Evolutionary conservation across 1,140 invertebrate genomes (phyloP), one percentile per base, ranked within the genome.

Genomic region (Druon quercuslanigerum): DNA sequence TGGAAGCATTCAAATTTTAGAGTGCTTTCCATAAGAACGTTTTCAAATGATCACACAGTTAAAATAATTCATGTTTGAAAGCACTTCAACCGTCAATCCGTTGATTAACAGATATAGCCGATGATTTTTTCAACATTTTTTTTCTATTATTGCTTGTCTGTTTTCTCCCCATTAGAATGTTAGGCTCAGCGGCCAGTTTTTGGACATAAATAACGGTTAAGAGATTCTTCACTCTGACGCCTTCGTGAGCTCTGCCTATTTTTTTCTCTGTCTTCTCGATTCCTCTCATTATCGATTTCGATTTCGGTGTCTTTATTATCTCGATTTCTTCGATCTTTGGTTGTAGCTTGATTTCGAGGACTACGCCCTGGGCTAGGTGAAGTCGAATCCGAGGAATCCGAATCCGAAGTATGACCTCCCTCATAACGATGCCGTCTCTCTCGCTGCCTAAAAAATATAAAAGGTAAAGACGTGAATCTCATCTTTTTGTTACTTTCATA

Each of bases 371-470:
- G 90, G 80, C 86, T 92, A 52, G 90, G 87, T 25, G 87, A 85
- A 51, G 87, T 86, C 19, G 91, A 92, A 8, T 71, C 74, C 1
- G 90, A 89, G 19, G 91, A 91, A 66, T 85, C 87, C 13, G 90
- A 89, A 72, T 89, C 89, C 1, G 90, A 90, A 86, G 88, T 91
- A 50, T 90, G 90, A 20, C 89, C 90, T 77, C 60, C 60, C 77
- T 92, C 91, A 12, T 91, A 91, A 40, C 91, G 87, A 82, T 92
- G 91, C 60, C 91, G 85, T 74, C 89, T 80, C 82, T 92, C 91
- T 75, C 91, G 85, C 87, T 91, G 91, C 52, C 91, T 92, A 71
- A 71, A 81, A 81, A 76, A 72, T 46, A 11, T 46, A 46, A 46
- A 46, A 46, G 40, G 40, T 46, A 46, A 46, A 46, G 0, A 46